Evolutionary conservation across 2,888 invertebrate species (phyloP).

Genomic region (Gymnosoma rotundatum): DNA sequence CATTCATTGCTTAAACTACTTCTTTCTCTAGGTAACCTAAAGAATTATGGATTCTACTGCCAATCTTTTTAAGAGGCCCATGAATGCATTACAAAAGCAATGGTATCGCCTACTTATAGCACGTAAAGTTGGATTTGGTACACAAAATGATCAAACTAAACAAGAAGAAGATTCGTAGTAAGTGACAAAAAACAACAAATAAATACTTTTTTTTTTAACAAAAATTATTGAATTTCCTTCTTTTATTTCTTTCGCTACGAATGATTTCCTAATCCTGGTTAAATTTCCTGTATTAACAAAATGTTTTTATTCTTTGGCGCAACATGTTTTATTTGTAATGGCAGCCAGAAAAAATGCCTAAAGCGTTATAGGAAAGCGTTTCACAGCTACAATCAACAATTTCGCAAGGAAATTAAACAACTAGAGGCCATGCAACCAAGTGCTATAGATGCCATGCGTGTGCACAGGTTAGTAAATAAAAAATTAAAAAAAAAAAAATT

Average conservation of each 20-base stretch:
- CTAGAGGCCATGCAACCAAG: slow-evolving; percentile 82
- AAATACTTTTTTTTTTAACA: slow-evolving; percentile 3
- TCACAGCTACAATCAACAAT: slow-evolving; percentile 80
- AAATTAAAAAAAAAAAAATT: neutral
- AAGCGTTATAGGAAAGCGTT: slow-evolving; percentile 79
- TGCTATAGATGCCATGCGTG: slow-evolving; percentile 82
- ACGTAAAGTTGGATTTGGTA: slow-evolving; percentile 77
- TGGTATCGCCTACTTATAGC: slow-evolving; percentile 81
- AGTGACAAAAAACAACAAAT: slow-evolving; percentile 70
- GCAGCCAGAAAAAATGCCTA: slow-evolving; percentile 78
- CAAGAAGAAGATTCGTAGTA: slow-evolving; percentile 77
- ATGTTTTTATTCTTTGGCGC: slow-evolving; percentile 43
- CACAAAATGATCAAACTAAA: slow-evolving; percentile 72
- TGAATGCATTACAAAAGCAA: slow-evolving; percentile 81
- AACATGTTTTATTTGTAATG: slow-evolving; percentile 43
- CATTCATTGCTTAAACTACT: neutral
- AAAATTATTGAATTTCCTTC: slow-evolving; percentile 64
- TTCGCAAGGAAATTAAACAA: slow-evolving; percentile 81
- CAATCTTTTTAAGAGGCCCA: slow-evolving; percentile 81
- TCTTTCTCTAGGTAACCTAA: neutral
- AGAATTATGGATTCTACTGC: slow-evolving; percentile 57
- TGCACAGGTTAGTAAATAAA: slow-evolving; percentile 78
- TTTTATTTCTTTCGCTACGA: slow-evolving; percentile 12
- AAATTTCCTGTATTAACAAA: slow-evolving; percentile 60
- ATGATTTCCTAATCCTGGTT: slow-evolving; percentile 61